phyloP scores from a whole-genome alignment of 2,113 vertebrate species.

The Sterna hirundo region DNA sequence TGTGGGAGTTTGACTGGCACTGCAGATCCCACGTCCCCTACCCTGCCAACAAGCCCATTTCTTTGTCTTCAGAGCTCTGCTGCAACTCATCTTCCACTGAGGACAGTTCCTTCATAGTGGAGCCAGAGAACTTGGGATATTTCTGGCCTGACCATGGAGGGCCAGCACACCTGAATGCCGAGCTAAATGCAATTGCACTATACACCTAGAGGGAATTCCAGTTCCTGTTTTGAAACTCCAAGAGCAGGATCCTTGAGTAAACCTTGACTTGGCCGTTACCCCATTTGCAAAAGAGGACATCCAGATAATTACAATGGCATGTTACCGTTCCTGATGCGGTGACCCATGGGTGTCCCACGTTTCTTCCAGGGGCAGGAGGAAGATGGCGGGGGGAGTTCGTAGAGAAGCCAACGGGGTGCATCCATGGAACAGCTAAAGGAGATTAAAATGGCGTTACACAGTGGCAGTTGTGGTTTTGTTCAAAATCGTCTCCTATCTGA shows the following conservation, averaged over 20 bases:
- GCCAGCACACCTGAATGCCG: neutral
- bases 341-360: neutral
- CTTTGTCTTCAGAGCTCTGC: neutral
- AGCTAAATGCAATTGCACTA: neutral
- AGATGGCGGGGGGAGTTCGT: neutral
- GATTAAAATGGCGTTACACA: neutral
- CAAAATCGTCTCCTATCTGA: neutral
- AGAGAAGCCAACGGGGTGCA: neutral
- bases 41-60: neutral
- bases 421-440: neutral
- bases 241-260: neutral
- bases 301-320: neutral
- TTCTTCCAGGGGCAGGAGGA: neutral
- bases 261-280: neutral
- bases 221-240: neutral
- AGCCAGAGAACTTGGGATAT: neutral
- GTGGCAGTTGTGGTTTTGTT: neutral
- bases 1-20: neutral
- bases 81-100: neutral
- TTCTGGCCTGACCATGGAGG: neutral
- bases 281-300: neutral
- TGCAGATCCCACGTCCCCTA: neutral
- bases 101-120: fast-evolving
- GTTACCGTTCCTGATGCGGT: neutral
- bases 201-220: neutral